phyloP scores from a whole-genome alignment of 1,140 invertebrate species.

The Adoxophyes honmai region DNA sequence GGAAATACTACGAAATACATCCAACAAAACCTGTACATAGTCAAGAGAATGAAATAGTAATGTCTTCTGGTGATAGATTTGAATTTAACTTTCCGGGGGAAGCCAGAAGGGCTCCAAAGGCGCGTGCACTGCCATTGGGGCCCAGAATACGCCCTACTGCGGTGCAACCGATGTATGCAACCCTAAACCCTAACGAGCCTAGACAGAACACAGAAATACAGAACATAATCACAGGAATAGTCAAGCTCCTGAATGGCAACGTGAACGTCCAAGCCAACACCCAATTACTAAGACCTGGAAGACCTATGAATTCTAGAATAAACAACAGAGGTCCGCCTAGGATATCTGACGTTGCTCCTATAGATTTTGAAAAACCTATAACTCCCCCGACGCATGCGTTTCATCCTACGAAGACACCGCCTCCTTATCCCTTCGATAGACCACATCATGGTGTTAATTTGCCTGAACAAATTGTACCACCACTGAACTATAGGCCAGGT shows the following conservation, averaged over 20 bases:
- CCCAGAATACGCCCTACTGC: constrained; percentile 78
- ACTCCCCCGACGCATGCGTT: constrained; percentile 63
- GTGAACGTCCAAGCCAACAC: constrained; percentile 88
- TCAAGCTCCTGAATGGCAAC: constrained; percentile 92
- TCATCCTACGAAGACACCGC: constrained; percentile 75
- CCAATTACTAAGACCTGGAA: constrained; percentile 74
- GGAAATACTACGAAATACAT: constrained; percentile 68
- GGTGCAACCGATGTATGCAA: constrained; percentile 72
- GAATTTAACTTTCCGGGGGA: constrained; percentile 81
- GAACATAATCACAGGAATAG: constrained; percentile 93
- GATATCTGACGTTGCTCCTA: constrained; percentile 84
- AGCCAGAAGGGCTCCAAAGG: constrained; percentile 83
- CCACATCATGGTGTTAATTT: constrained; percentile 83
- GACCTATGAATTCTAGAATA: constrained; percentile 83
- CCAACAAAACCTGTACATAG: constrained; percentile 58
- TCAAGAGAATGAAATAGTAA: constrained; percentile 51
- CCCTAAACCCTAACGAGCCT: constrained; percentile 57
- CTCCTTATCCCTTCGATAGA: constrained; percentile 85
- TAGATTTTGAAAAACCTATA: constrained; percentile 81
- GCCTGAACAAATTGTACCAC: constrained; percentile 86
- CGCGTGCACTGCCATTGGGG: constrained; percentile 79
- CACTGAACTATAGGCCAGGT: constrained; percentile 76
- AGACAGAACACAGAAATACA: constrained; percentile 88
- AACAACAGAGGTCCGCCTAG: constrained; percentile 93
- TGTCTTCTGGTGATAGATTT: constrained; percentile 57